Percentiles rank a stretch among this genome's conserved stretches.
These are phyloP conservation scores for Idaea biselata DNA, from an alignment of 2,888 invertebrate genomes.

Conservation along the genomic window DNA sequence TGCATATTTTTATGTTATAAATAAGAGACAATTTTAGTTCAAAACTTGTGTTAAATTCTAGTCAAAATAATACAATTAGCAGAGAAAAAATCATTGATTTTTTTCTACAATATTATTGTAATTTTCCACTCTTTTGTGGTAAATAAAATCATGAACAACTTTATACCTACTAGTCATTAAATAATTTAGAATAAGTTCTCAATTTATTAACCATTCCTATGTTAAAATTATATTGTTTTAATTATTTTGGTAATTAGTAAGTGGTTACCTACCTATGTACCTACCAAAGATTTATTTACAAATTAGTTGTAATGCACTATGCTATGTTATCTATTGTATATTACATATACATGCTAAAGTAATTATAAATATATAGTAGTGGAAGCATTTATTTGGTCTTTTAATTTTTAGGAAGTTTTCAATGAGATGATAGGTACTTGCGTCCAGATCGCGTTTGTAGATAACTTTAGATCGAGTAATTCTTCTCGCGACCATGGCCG, in stretches of 20 bases:
- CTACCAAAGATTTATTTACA: constrained; percentile 1
- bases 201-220: neutral
- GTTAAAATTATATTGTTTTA: neutral
- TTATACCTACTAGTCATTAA: neutral
- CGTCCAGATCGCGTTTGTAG: too few species aligned
- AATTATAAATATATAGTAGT: constrained; percentile 19
- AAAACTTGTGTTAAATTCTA: neutral
- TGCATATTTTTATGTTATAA: neutral
- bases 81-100: neutral
- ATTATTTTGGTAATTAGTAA: neutral
- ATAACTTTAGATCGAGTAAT: too few species aligned
- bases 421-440: neutral
- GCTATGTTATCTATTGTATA: constrained; percentile 1
- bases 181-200: neutral
- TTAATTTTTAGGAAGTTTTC: neutral
- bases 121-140: neutral
- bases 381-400: neutral
- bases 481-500: too few species aligned
- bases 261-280: neutral
- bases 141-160: neutral
- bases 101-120: neutral
- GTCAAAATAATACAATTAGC: neutral
- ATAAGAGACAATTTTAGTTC: neutral
- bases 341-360: constrained; percentile 16
- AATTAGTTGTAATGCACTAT: constrained; percentile 4